Conservation (phyloP, 2,888 invertebrate species). For the Aethes cnicana region DNA sequence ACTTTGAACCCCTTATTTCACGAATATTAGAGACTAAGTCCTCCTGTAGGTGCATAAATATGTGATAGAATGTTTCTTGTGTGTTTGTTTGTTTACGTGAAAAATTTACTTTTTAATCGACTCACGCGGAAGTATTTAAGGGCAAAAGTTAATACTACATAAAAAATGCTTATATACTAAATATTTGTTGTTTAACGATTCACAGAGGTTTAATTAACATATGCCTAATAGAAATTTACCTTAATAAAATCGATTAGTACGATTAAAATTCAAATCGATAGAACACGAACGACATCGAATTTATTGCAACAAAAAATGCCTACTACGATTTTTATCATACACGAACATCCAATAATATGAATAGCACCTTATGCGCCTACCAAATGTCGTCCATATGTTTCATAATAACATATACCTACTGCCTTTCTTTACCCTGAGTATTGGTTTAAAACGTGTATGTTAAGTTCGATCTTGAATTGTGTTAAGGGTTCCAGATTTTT, state of each 20-base stretch:
- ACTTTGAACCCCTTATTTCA: too few species aligned
- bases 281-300: conserved; percentile 31
- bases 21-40: too few species aligned
- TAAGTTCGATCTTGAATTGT: background rate
- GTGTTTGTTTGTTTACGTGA: too few species aligned
- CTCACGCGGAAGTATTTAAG: too few species aligned
- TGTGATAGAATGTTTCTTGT: too few species aligned
- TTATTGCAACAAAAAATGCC: conserved; percentile 52
- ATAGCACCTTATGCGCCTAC: conserved; percentile 65
- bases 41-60: too few species aligned
- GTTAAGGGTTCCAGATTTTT: background rate
- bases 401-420: conserved; percentile 52
- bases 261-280: conserved; percentile 22
- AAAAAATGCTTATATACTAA: too few species aligned
- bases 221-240: too few species aligned
- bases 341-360: conserved; percentile 54
- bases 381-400: conserved; percentile 73
- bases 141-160: too few species aligned
- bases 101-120: too few species aligned
- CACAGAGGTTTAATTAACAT: too few species aligned
- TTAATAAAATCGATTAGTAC: background rate
- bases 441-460: conserved; percentile 6
- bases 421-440: conserved; percentile 13
- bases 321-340: conserved; percentile 54
- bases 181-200: too few species aligned